These are phyloP conservation scores for Cephus spinipes DNA, from an alignment of 2,888 invertebrate species.

Conservation along the genomic window DNA sequence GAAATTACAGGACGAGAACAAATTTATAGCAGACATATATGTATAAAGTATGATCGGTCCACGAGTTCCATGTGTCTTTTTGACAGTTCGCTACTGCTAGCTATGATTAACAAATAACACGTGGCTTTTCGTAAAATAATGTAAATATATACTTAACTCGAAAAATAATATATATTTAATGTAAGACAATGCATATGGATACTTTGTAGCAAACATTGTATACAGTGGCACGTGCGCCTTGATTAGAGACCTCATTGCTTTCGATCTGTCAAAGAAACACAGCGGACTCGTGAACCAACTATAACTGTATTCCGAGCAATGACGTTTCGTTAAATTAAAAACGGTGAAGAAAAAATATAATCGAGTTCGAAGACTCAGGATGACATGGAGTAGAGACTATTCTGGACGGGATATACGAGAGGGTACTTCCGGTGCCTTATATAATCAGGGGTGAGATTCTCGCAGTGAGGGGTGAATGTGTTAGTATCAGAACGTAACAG, in stretches of 20 bases:
- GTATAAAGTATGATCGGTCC: background rate
- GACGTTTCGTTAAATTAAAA: background rate
- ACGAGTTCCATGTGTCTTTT: too few species aligned
- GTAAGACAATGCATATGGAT: too few species aligned
- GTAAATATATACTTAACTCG: too few species aligned
- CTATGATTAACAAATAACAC: too few species aligned
- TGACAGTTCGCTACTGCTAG: too few species aligned
- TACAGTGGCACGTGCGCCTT: too few species aligned
- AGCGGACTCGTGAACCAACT: too few species aligned
- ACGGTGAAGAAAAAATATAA: background rate
- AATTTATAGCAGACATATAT: background rate
- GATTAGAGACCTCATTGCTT: too few species aligned
- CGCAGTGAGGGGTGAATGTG: conserved; percentile 9
- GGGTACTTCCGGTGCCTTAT: background rate
- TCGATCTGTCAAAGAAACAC: too few species aligned
- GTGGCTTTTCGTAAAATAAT: too few species aligned
- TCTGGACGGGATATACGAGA: background rate
- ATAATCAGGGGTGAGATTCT: background rate
- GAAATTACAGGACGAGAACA: background rate
- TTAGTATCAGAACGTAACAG: conserved; percentile 21
- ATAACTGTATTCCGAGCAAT: background rate
- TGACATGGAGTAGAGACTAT: background rate
- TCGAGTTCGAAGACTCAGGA: background rate
- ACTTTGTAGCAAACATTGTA: too few species aligned
- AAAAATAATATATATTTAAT: too few species aligned